phyloP scores from a whole-genome alignment of 1,140 invertebrate species.

The Atta colombica region DNA sequence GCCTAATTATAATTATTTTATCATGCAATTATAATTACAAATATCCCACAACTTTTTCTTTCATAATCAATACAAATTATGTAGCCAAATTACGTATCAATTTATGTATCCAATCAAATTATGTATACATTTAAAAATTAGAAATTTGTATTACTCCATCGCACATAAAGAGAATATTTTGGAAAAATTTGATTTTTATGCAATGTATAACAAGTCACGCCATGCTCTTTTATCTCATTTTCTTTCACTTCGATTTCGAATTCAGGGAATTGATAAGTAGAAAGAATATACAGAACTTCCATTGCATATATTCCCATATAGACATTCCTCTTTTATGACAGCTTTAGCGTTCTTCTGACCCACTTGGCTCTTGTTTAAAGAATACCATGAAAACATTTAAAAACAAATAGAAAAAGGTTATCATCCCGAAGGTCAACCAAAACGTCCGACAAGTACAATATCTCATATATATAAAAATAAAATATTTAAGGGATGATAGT shows the following conservation, averaged over 20 bases:
- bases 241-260: slow-evolving; percentile 33
- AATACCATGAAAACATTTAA: slow-evolving; percentile 12
- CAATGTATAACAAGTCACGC: slow-evolving; percentile 30
- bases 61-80: background rate
- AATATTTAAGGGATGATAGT: slow-evolving; percentile 16
- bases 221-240: slow-evolving; percentile 13
- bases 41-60: too few species aligned
- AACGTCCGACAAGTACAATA: background rate
- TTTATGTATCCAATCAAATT: background rate
- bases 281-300: slow-evolving; percentile 36
- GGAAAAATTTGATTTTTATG: slow-evolving; percentile 38
- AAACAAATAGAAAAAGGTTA: background rate
- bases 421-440: background rate
- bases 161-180: background rate
- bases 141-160: background rate
- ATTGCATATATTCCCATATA: slow-evolving; percentile 20
- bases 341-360: slow-evolving; percentile 36
- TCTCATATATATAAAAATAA: slow-evolving; percentile 7
- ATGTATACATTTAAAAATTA: background rate
- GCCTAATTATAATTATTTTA: too few species aligned
- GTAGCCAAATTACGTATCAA: background rate
- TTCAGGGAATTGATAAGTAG: slow-evolving; percentile 29
- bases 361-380: slow-evolving; percentile 3
- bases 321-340: slow-evolving; percentile 30
- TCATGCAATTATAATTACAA: too few species aligned